Conservation (phyloP, 2,113 vertebrate species). For the Connochaetes taurinus region DNA sequence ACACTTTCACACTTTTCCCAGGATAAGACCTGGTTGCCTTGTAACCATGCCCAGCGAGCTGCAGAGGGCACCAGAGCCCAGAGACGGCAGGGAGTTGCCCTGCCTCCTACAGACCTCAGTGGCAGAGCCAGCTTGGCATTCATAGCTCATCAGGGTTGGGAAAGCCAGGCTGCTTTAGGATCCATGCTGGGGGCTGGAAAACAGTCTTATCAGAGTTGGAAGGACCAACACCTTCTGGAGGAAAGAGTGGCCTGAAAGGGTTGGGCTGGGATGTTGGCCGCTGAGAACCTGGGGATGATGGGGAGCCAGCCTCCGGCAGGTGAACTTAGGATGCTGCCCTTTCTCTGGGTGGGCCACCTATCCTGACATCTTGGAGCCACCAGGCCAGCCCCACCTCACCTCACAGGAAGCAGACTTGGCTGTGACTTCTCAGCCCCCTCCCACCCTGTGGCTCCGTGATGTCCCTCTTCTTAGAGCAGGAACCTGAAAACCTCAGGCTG, state of each 20-base stretch:
- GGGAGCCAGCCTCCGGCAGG: background rate
- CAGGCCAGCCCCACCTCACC: background rate
- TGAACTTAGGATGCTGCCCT: background rate
- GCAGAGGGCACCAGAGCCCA: background rate
- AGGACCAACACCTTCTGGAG: background rate
- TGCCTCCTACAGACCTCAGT: background rate
- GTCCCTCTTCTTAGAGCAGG: background rate
- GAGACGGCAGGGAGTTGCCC: background rate
- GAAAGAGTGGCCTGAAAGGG: background rate
- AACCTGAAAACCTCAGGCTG: background rate
- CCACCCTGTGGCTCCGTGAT: background rate
- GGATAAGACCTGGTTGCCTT: background rate
- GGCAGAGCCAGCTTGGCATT: background rate
- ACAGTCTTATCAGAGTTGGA: background rate
- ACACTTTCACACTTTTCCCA: background rate
- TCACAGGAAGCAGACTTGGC: background rate
- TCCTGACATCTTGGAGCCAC: background rate
- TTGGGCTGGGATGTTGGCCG: background rate
- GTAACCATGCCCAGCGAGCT: background rate
- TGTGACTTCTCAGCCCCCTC: background rate
- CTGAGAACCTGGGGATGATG: background rate
- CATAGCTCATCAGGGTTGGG: background rate
- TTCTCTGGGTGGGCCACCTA: background rate
- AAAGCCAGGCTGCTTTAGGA: background rate
- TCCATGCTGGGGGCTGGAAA: background rate